phyloP scores from a whole-genome alignment of 2,888 invertebrate species.

The Mythimna pallens region DNA sequence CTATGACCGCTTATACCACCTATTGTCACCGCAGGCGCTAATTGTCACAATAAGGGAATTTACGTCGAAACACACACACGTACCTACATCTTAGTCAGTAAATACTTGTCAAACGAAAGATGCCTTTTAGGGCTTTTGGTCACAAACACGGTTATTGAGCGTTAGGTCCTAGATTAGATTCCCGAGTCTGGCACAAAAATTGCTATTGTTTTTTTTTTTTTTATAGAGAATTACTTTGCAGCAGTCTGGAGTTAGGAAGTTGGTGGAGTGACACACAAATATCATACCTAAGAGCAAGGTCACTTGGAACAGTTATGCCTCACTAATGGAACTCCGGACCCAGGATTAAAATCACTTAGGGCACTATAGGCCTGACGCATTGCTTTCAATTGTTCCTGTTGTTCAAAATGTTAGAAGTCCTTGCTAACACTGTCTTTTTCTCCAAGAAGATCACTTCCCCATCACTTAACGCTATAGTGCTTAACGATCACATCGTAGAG shows the following conservation, averaged over 20 bases:
- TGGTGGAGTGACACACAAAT: not conserved
- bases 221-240: too few species aligned
- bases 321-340: not conserved
- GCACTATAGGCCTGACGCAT: not conserved
- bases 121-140: too few species aligned
- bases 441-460: not conserved
- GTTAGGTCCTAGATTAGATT: too few species aligned
- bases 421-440: not conserved
- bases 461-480: not conserved
- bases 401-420: not conserved
- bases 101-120: too few species aligned
- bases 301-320: not conserved
- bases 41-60: conserved; percentile 8
- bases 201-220: too few species aligned
- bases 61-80: conserved; percentile 1
- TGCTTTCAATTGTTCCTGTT: conserved; percentile 2
- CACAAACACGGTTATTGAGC: too few species aligned
- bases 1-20: conserved; percentile 29
- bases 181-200: too few species aligned
- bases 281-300: not conserved
- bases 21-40: conserved; percentile 18
- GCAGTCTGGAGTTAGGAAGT: not conserved
- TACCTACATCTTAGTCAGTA: not conserved
- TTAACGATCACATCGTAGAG: too few species aligned
- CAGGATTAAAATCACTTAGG: not conserved